Evolutionary conservation across 37 sponge, comb jelly and placozoan species (phyloP).

Genomic region (Cliona cf. orientalis): DNA sequence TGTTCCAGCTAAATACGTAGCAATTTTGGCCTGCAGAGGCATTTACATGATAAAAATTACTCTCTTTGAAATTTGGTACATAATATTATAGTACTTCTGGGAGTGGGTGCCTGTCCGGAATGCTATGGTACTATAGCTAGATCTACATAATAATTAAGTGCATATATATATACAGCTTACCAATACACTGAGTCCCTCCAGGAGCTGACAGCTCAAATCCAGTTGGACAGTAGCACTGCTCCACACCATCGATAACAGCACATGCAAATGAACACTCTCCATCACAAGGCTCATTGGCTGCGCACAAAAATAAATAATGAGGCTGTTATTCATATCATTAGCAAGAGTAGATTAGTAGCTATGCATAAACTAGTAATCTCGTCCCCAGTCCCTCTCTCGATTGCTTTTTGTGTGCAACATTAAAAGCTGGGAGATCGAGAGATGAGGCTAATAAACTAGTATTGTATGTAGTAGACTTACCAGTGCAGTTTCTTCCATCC

Average conservation of each 20-base stretch:
- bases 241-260: background rate
- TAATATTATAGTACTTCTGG: background rate
- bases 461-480: slow-evolving; percentile 7
- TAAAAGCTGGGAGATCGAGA: no score
- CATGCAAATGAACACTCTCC: background rate
- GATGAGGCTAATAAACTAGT: background rate
- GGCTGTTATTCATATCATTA: background rate
- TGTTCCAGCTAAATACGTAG: background rate
- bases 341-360: background rate
- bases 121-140: no score
- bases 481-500: slow-evolving; percentile 51
- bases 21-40: background rate
- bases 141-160: no score
- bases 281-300: background rate
- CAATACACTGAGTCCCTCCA: slow-evolving; percentile 2
- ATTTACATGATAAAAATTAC: background rate
- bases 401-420: no score
- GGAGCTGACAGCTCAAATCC: background rate
- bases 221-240: slow-evolving; percentile 1
- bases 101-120: no score
- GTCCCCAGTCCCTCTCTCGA: no score
- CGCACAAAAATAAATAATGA: background rate
- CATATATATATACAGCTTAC: background rate
- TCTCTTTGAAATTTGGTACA: background rate
- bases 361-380: no score